These are phyloP conservation scores for Poeciliopsis gracilis DNA, from an alignment of 2,797 vertebrate species.

Conservation along the genomic window DNA sequence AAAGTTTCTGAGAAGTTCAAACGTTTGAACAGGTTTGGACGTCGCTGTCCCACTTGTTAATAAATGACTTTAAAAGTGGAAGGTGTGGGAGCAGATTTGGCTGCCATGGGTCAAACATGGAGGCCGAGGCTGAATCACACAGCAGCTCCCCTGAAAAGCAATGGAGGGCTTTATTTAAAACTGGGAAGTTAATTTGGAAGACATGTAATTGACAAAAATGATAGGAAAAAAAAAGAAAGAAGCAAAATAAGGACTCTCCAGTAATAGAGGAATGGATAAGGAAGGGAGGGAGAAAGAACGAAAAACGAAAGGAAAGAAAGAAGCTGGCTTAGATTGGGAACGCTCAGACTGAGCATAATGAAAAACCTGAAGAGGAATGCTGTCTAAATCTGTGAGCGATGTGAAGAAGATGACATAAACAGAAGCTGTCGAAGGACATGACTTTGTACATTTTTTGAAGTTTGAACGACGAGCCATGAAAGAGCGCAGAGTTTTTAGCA, in stretches of 20 bases:
- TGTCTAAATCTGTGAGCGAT: too few species aligned
- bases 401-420: too few species aligned
- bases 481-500: too few species aligned
- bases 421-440: too few species aligned
- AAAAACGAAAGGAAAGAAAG: too few species aligned
- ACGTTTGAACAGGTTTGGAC: background rate
- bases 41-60: background rate
- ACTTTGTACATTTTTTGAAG: too few species aligned
- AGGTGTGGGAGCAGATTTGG: background rate
- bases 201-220: background rate
- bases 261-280: too few species aligned
- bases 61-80: background rate
- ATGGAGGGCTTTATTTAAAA: background rate
- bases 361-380: too few species aligned
- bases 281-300: too few species aligned
- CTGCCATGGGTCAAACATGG: background rate
- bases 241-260: background rate
- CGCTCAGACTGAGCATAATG: too few species aligned
- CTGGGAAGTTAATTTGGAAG: background rate
- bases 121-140: background rate
- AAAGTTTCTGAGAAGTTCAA: background rate
- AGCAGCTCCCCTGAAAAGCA: background rate
- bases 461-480: too few species aligned
- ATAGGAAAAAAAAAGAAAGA: background rate
- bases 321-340: too few species aligned